A percentile compares a stretch with the other conserved stretches of the same genome.
Conservation (phyloP, 2,113 vertebrate species). For the Illadopsis cleaveri region DNA sequence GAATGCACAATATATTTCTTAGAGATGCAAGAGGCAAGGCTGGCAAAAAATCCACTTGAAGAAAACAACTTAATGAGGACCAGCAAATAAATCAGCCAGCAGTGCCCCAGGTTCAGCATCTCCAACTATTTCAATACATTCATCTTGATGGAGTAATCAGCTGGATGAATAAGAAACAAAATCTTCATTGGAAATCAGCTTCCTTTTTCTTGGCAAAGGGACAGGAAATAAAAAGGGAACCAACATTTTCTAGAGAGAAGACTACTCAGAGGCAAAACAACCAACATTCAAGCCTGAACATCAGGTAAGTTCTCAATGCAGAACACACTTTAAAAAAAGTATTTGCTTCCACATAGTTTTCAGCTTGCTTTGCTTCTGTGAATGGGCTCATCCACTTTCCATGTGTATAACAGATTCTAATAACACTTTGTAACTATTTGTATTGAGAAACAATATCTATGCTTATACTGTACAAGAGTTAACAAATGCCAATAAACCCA, state of each 20-base stretch:
- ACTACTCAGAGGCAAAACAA: neutral
- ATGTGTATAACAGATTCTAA: neutral
- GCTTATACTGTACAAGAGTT: rapidly evolving
- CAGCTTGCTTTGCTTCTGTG: neutral
- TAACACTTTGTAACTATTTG: neutral
- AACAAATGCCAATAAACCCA: neutral
- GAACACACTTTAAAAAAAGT: neutral
- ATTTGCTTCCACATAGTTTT: neutral
- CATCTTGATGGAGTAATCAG: neutral
- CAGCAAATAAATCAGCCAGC: neutral
- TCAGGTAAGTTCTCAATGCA: neutral
- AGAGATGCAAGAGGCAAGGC: neutral
- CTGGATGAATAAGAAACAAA: neutral
- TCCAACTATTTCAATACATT: neutral
- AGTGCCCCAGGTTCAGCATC: neutral
- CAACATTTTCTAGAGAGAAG: neutral
- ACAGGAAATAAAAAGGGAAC: neutral
- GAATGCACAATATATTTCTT: neutral
- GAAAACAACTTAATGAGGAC: neutral
- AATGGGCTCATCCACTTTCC: too few relatives aligned
- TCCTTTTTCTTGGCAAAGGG: neutral
- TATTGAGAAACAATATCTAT: neutral
- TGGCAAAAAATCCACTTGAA: neutral
- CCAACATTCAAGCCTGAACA: neutral
- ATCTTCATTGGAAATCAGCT: neutral